A percentile compares a stretch with the other conserved stretches of the same genome.
These are phyloP conservation scores for Cephalophus harveyi DNA, from an alignment of 2,113 vertebrate species.

Conservation along the genomic window DNA sequence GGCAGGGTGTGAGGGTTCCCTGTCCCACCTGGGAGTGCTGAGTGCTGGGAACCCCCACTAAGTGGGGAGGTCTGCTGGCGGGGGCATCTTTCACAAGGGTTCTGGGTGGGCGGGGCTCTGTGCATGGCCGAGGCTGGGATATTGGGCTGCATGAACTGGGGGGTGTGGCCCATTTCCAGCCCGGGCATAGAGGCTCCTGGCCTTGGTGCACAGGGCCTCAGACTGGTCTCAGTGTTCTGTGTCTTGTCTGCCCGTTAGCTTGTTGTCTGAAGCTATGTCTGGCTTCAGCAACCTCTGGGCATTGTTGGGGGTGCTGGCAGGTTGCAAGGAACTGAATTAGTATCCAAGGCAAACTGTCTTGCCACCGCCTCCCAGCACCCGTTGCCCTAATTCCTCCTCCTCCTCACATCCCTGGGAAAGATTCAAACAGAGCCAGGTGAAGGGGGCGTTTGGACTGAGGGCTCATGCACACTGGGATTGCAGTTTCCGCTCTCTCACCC, in stretches of 20 bases:
- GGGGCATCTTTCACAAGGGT: background rate
- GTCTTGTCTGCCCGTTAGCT: background rate
- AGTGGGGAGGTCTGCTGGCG: background rate
- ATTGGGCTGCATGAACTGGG: background rate
- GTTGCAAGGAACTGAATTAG: background rate
- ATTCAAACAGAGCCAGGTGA: background rate
- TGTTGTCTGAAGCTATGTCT: too few relatives aligned
- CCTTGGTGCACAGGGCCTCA: background rate
- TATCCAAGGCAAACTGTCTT: background rate
- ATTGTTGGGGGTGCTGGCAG: background rate
- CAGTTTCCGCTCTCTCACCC: fast-evolving
- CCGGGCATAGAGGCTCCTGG: background rate
- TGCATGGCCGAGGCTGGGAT: background rate
- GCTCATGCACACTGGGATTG: background rate
- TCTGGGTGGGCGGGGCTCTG: background rate
- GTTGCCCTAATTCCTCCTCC: background rate
- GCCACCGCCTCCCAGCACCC: fast-evolving
- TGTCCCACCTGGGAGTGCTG: background rate
- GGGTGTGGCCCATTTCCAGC: background rate
- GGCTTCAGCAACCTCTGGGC: background rate
- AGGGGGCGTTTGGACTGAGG: too few relatives aligned
- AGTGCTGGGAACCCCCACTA: background rate
- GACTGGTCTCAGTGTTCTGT: background rate
- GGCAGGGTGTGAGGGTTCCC: background rate
- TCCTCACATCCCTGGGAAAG: background rate